Conservation (phyloP, 2,888 invertebrate species). For the Andrena bicolor region DNA sequence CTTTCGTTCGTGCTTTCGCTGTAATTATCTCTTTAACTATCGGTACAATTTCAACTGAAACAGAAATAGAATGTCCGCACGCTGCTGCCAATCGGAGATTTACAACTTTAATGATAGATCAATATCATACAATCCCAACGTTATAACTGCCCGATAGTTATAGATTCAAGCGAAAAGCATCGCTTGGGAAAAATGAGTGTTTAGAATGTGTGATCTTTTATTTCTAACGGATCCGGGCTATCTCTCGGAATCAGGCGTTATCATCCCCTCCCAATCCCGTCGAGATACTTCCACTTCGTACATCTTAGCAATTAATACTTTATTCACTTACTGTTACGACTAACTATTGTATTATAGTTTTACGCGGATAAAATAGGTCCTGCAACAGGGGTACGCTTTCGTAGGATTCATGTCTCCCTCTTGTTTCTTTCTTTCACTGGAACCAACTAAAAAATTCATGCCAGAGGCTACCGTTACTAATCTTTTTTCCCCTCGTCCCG, state of each 20-base stretch:
- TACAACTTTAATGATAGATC: conserved; percentile 10
- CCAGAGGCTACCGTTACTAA: conserved; percentile 20
- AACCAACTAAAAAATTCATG: conserved; percentile 33
- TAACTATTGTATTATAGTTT: conserved; percentile 77
- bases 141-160: conserved; percentile 39
- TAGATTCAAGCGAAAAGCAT: conserved; percentile 40
- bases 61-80: conserved; percentile 4
- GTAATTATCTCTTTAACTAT: conserved; percentile 42
- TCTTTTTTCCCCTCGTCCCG: neutral
- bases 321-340: conserved; percentile 75
- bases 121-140: conserved; percentile 9
- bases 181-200: conserved; percentile 40
- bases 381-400: conserved; percentile 51
- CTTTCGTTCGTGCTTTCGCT: conserved; percentile 25
- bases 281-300: conserved; percentile 57
- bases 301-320: conserved; percentile 74
- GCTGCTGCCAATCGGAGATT: conserved; percentile 15
- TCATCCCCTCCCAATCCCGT: conserved; percentile 28
- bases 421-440: neutral
- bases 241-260: conserved; percentile 37
- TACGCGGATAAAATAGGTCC: conserved; percentile 74
- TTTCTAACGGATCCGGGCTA: conserved; percentile 46
- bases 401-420: conserved; percentile 54
- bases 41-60: conserved; percentile 15
- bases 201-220: conserved; percentile 51